A percentile compares a stretch with the other conserved stretches of the same genome.
These are phyloP conservation scores for Brachionichthys hirsutus DNA, from an alignment of 2,113 vertebrate genomes.

Conservation along the genomic window DNA sequence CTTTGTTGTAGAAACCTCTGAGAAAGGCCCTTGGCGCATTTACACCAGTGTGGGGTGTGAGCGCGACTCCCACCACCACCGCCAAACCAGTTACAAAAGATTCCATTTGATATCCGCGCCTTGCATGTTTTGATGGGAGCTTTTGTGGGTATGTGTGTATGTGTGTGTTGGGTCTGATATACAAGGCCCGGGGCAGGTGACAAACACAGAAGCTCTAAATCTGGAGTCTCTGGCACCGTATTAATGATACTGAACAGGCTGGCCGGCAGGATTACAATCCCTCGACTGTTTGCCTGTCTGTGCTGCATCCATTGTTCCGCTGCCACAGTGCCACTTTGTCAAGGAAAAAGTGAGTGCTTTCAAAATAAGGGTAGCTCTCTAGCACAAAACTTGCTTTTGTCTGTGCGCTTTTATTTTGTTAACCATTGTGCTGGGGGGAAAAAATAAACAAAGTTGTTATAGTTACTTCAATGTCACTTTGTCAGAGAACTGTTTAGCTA, in stretches of 20 bases:
- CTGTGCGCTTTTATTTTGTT: conserved; percentile 9
- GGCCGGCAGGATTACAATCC: conserved; percentile 33
- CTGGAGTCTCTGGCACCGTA: conserved; percentile 49
- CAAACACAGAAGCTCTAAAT: conserved; percentile 63
- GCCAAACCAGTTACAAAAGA: too few relatives aligned
- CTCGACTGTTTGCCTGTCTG: conserved; percentile 20
- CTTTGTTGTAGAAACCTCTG: conserved; percentile 21
- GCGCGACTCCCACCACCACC: conserved; percentile 18
- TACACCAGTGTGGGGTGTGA: conserved; percentile 52
- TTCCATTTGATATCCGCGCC: conserved; percentile 29
- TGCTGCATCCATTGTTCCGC: conserved; percentile 22
- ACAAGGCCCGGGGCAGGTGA: conserved; percentile 55
- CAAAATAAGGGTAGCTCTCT: conserved; percentile 3
- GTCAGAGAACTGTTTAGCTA: conserved; percentile 41
- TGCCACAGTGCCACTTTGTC: conserved; percentile 32
- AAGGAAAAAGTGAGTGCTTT: conserved; percentile 17
- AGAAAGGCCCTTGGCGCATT: conserved; percentile 50
- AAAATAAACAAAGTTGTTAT: conserved; percentile 22
- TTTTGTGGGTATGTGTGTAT: conserved; percentile 28
- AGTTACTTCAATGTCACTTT: conserved; percentile 60
- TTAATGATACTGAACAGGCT: conserved; percentile 47
- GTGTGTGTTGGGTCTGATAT: conserved; percentile 41
- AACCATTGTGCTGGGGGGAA: conserved; percentile 7
- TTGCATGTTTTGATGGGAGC: conserved; percentile 36
- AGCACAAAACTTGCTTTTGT: background rate